Conservation (phyloP, 2,113 vertebrate species). For the Typhlomys cinereus region DNA sequence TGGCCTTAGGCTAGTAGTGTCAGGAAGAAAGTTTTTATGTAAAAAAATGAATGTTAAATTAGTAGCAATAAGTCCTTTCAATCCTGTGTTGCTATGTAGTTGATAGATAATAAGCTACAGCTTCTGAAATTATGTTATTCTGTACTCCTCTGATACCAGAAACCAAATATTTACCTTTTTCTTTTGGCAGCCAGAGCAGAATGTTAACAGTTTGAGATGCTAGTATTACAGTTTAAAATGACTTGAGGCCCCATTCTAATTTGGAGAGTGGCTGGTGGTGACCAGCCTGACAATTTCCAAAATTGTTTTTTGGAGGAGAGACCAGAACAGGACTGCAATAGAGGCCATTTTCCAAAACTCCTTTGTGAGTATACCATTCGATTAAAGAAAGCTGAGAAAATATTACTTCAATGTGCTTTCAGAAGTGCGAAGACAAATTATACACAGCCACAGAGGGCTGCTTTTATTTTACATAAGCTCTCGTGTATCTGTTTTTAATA, state of each 20-base stretch:
- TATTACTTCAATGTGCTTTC: constrained; percentile 54
- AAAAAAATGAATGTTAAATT: neutral
- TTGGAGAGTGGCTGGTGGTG: neutral
- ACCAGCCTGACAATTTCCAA: neutral
- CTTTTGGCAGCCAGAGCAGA: neutral
- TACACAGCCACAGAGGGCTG: neutral
- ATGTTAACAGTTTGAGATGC: neutral
- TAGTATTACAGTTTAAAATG: neutral
- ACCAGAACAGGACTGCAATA: constrained; percentile 25
- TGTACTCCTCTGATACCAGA: neutral
- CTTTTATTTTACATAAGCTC: constrained; percentile 19
- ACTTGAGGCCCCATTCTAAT: neutral
- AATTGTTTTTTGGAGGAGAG: constrained; percentile 34
- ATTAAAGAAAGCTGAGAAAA: constrained; percentile 60
- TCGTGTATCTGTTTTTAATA: constrained; percentile 23
- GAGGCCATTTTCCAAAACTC: neutral
- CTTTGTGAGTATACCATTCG: neutral
- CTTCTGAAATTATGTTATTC: constrained; percentile 9
- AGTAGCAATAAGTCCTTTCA: neutral
- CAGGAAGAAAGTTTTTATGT: neutral
- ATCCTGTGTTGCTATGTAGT: neutral
- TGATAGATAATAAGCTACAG: neutral
- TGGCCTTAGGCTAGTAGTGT: neutral
- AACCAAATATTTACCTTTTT: neutral
- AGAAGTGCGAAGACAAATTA: constrained; percentile 13